Conservation (phyloP, 2,113 vertebrate species). For the Bagarius yarrelli region DNA sequence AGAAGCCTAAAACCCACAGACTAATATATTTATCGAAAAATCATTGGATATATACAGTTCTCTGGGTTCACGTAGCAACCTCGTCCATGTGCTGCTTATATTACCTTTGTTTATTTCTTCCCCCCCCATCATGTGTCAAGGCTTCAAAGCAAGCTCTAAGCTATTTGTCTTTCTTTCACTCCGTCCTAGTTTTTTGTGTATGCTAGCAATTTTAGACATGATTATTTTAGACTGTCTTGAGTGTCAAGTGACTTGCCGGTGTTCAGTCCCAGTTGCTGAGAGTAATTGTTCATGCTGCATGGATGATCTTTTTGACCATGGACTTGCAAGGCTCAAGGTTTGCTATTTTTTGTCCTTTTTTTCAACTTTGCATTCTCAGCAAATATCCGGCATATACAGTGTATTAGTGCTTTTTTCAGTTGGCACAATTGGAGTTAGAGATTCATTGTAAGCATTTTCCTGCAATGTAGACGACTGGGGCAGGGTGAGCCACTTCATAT, state of each 20-base stretch:
- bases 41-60: neutral
- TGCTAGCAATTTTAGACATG: slow-evolving; percentile 35
- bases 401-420: slow-evolving; percentile 38
- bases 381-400: slow-evolving; percentile 24
- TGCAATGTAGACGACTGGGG: slow-evolving; percentile 23
- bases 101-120: neutral
- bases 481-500: slow-evolving; percentile 24
- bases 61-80: neutral
- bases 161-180: slow-evolving; percentile 22
- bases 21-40: neutral
- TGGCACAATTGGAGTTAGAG: slow-evolving; percentile 25
- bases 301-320: slow-evolving; percentile 33
- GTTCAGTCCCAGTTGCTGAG: slow-evolving; percentile 35
- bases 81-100: neutral
- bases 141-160: neutral
- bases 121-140: neutral
- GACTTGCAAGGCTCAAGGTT: slow-evolving; percentile 32
- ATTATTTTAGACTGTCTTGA: slow-evolving; percentile 27
- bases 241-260: slow-evolving; percentile 28
- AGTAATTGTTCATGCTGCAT: slow-evolving; percentile 17
- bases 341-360: slow-evolving; percentile 15
- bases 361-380: slow-evolving; percentile 47
- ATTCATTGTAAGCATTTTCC: slow-evolving; percentile 49
- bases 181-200: neutral
- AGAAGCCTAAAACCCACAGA: no score